Evolutionary conservation across 2,888 invertebrate genomes (phyloP).

Genomic region (Dendrolimus houi): DNA sequence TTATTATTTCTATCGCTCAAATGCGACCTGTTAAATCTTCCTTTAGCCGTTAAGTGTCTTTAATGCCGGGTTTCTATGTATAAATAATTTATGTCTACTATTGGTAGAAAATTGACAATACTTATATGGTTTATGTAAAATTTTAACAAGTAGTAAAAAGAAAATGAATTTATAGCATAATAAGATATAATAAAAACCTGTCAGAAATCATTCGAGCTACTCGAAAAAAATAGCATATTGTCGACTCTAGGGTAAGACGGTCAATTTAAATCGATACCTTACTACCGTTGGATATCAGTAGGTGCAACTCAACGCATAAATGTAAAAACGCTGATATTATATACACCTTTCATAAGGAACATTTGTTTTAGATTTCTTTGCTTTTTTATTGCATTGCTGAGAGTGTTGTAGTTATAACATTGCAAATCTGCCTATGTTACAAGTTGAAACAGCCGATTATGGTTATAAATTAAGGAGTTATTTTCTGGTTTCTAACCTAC

Average conservation of each 20-base stretch:
- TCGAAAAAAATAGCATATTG: not conserved
- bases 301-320: constrained; percentile 38
- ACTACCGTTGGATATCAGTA: constrained; percentile 48
- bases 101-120: too few species aligned
- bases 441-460: too few species aligned
- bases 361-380: not conserved
- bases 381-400: not conserved
- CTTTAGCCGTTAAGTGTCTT: not conserved
- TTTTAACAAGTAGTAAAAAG: too few species aligned
- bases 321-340: constrained; percentile 37
- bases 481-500: too few species aligned
- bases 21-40: constrained; percentile 1
- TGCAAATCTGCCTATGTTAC: not conserved
- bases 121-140: too few species aligned
- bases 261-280: constrained; percentile 57
- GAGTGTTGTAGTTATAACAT: not conserved
- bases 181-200: too few species aligned
- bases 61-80: too few species aligned
- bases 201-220: too few species aligned
- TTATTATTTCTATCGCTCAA: not conserved
- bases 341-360: constrained; percentile 8
- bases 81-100: too few species aligned
- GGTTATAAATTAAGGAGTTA: too few species aligned
- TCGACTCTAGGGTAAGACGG: not conserved
- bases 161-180: too few species aligned